phyloP scores from a whole-genome alignment of 2,113 vertebrate genomes.

The Micromys minutus region DNA sequence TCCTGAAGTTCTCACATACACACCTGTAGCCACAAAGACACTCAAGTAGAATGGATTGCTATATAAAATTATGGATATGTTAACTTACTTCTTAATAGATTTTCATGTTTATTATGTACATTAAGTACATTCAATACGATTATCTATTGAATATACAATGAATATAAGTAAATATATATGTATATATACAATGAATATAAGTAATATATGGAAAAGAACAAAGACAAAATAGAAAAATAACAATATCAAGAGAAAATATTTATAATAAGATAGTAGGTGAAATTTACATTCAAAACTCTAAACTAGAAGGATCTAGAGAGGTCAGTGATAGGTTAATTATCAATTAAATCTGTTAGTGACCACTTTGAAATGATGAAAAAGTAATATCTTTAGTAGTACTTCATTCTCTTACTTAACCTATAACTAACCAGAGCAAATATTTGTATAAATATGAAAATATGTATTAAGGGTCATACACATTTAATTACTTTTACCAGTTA shows the following conservation, averaged over 20 bases:
- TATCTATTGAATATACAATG: too few species aligned
- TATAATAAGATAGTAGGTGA: not conserved
- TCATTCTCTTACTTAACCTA: not conserved
- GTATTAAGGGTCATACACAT: not conserved
- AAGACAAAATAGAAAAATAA: not conserved
- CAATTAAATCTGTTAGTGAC: not conserved
- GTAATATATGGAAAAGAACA: not conserved
- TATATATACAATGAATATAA: too few species aligned
- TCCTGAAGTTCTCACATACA: not conserved
- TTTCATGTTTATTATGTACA: not conserved
- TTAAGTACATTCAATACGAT: not conserved
- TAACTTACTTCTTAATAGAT: not conserved
- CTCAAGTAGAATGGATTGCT: not conserved
- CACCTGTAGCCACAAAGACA: not conserved
- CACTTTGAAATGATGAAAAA: not conserved
- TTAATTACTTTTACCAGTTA: not conserved
- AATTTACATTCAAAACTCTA: not conserved
- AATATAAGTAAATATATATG: too few species aligned
- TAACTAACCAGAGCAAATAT: not conserved
- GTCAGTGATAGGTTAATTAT: not conserved
- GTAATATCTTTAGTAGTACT: not conserved
- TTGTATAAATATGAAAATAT: not conserved
- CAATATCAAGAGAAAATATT: not conserved
- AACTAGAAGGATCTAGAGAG: not conserved
- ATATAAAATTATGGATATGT: not conserved